A percentile compares a stretch with the other conserved stretches of the same genome.
phyloP scores from a whole-genome alignment of 1,140 invertebrate genomes.

The Melanaphis sacchari region DNA sequence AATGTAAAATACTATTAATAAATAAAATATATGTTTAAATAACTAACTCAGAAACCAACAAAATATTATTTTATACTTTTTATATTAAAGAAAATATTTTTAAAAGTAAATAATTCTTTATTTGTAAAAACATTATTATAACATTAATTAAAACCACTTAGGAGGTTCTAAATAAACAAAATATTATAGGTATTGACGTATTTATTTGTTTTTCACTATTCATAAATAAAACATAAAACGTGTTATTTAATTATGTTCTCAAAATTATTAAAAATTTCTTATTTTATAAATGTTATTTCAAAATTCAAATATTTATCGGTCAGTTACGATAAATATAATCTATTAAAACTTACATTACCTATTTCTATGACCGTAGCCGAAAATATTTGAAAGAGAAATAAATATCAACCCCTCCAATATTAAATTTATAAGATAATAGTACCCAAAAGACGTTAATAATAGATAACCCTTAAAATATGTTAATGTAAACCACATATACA shows the following conservation, averaged over 20 bases:
- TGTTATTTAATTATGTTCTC: not conserved
- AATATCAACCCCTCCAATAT: conserved; percentile 37
- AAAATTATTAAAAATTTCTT: not conserved
- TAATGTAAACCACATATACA: not conserved
- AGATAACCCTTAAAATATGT: conserved; percentile 30
- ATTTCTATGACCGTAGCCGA: not conserved
- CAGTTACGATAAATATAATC: not conserved
- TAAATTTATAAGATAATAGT: conserved; percentile 15
- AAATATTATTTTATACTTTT: not conserved
- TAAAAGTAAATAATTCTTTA: no score
- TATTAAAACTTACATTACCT: not conserved
- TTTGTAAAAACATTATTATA: no score
- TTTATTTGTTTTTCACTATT: no score
- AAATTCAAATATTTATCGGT: not conserved
- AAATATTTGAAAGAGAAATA: conserved; percentile 24
- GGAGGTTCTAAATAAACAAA: no score
- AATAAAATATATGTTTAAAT: not conserved
- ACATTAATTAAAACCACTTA: no score
- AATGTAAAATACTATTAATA: not conserved
- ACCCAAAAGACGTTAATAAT: conserved; percentile 24
- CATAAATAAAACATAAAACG: not conserved
- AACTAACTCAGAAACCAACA: not conserved
- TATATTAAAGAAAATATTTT: not conserved
- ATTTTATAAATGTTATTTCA: not conserved
- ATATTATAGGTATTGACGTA: no score